Evolutionary conservation across 2,888 invertebrate genomes (phyloP).

Genomic region (Ichneumoninae sp.): DNA sequence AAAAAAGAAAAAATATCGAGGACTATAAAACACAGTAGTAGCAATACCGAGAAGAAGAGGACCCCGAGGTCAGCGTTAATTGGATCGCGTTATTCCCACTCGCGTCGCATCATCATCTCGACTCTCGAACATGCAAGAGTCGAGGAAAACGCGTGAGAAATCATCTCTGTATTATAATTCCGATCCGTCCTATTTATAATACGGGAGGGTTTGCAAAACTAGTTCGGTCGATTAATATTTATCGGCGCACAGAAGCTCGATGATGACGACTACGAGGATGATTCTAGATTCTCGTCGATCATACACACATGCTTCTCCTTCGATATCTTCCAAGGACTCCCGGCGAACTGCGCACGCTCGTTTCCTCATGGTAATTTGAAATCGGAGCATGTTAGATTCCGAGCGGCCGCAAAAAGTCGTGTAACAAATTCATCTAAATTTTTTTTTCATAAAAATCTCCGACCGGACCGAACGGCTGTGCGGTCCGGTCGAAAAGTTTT

Average conservation of each 20-base stretch:
- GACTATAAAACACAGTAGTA: background rate
- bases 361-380: background rate
- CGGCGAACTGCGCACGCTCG: background rate
- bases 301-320: conserved; percentile 41
- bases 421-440: conserved; percentile 29
- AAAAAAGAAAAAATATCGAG: background rate
- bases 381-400: background rate
- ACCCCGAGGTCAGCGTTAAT: conserved; percentile 60
- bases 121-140: background rate
- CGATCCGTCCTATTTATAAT: background rate
- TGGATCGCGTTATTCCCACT: conserved; percentile 48
- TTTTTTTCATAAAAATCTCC: background rate
- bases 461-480: background rate
- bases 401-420: background rate
- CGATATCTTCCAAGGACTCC: conserved; percentile 51
- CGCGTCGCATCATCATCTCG: conserved; percentile 43
- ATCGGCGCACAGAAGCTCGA: conserved; percentile 5
- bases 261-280: conserved; percentile 46
- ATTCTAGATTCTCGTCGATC: conserved; percentile 45
- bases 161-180: conserved; percentile 52
- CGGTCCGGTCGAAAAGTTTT: conserved; percentile 10
- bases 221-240: conserved; percentile 64
- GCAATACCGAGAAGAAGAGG: conserved; percentile 44
- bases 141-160: conserved; percentile 50
- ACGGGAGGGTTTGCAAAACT: conserved; percentile 26